Evolutionary conservation across 2,113 vertebrate genomes (phyloP), one percentile per base, ranked within the genome.

Genomic region (Callopanchax toddi): DNA sequence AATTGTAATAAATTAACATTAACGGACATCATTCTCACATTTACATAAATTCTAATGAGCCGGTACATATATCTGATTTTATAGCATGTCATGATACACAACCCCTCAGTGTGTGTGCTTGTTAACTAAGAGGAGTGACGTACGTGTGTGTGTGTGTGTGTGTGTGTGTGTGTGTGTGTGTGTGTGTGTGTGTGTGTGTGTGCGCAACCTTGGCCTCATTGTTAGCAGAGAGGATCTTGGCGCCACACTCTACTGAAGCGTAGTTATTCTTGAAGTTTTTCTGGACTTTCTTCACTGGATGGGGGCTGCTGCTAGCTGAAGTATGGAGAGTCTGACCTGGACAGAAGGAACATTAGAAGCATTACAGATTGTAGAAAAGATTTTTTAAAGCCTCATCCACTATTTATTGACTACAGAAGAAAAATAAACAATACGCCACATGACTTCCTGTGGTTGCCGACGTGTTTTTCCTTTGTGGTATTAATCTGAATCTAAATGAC

Each of bases 251-350:
- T 11, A 99, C 97, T 53, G 97, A 99, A 15, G 97, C 97, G 22
- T 99, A 99, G 77, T 99, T 99, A 90, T 98, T 93, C 84, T 93
- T 99, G 81, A 98, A 95, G 74, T 97, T 99, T 88, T 98, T 99
- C 89, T 96, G 96, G 70, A 97, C 94, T 76, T 99, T 99, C 86
- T 98, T 98, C 21, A 93, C 91, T 22, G 91, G 84, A 82, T 97
- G 95, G 39, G 92, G 91, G 70, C 88, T 93, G 86, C 95, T 93
- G 62, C 90, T 94, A 69, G 93, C 88, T 62, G 95, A 94, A 44
- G 94, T 93, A 59, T 97, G 94, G 88, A 96, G 91, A 71, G 95
- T 96, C 76, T 98, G 96, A 93, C 95, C 97, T 99, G 83, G 2
- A 71, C 13, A 64, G 37, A 66, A 25, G 16, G 44, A 59, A 21